Conservation (phyloP, 2,113 vertebrate species). For the Ibidorhyncha struthersii region DNA sequence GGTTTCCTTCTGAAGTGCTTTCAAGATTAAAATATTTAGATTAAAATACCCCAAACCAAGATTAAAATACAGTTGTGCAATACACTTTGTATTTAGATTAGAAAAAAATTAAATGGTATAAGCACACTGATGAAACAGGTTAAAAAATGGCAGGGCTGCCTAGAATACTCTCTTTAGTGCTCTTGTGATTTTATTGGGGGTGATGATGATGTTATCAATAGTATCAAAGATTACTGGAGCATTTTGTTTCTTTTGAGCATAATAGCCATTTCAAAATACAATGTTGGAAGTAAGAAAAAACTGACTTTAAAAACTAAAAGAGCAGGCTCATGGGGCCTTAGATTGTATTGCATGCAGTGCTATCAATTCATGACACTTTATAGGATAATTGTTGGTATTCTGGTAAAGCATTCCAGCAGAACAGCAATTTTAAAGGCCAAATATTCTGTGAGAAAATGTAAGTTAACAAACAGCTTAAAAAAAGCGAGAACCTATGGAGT, state of each 20-base stretch:
- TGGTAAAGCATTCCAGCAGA: background rate
- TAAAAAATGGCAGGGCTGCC: background rate
- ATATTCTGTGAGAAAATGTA: background rate
- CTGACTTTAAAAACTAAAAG: background rate
- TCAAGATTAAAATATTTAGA: background rate
- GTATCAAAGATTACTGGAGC: background rate
- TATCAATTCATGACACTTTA: background rate
- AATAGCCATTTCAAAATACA: background rate
- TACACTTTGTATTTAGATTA: background rate
- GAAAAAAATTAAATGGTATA: background rate
- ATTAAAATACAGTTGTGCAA: background rate
- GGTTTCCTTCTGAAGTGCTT: background rate
- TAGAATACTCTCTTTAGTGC: background rate
- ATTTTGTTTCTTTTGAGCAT: background rate
- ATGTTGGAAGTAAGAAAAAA: background rate
- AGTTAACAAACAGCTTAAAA: background rate
- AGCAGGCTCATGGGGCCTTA: background rate
- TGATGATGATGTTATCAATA: background rate
- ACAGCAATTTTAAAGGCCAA: background rate
- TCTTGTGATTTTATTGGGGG: background rate
- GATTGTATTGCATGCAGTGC: background rate
- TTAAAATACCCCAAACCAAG: background rate
- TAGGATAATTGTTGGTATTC: background rate
- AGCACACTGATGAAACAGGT: background rate
- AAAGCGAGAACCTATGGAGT: background rate